Base-by-base conservation (phyloP, 2,888 invertebrate genomes). In the Ernsta delagoae region DNA sequence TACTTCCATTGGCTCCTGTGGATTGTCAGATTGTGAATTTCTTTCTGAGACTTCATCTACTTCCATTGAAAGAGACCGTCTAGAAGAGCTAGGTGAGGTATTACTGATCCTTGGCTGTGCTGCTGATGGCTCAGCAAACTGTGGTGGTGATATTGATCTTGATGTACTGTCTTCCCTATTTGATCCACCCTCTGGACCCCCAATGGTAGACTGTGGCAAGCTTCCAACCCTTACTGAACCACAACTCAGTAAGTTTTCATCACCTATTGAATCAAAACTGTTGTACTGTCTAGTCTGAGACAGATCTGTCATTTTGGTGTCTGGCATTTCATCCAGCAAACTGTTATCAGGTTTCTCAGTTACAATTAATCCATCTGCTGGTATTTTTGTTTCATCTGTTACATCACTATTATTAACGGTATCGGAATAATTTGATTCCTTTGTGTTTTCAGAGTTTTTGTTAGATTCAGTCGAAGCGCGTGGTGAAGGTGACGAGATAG, bases 221-320 rank as follows among this genome's bases (percentile, higher is more conserved):
- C 86, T 89, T 12, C 83, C 79, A 56, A 91, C 90, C 75, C 90
- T 83, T 56, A 92, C 92, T 63, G 92, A 88, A 1, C 92, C 92
- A 85, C 92, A 93, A 73, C 88, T 90, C 72, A 93, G 79, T 70
- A 90, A 81, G 70, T 90, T 85, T 41, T 93, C 91, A 72, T 93
- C 92, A 76, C 91, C 91, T 86, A 93, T 93, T 5, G 92, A 91
- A 77, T 91, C 92, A 85, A 92, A 92, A 76, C 93, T 93, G 75
- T 88, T 92, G 74, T 91, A 93, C 75, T 92, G 92, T 81, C 91
- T 87, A 31, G 89, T 92, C 77, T 93, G 92, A 72, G 93, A 89
- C 71, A 94, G 79, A 78, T 93, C 92, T 81, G 92, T 89, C 92
- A 94, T 93, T 83, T 94, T 94, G 34, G 93, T 92, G 77, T 93